These are phyloP conservation scores for Trissonchulus latispiculum DNA, from an alignment of 2,888 invertebrate genomes.

Conservation along the genomic window DNA sequence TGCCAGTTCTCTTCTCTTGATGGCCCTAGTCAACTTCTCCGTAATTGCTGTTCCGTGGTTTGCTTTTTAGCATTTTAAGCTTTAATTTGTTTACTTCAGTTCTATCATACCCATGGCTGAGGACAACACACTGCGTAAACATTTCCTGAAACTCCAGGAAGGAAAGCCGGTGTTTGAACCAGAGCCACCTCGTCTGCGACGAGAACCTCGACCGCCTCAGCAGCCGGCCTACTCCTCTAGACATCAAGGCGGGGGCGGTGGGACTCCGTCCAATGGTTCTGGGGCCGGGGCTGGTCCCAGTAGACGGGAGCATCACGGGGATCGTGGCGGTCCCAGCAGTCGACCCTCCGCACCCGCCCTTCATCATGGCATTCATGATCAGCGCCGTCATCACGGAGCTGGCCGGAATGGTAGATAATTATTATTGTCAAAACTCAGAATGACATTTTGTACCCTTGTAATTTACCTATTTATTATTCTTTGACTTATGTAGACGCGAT, in stretches of 20 bases:
- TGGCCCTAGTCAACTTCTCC: background rate
- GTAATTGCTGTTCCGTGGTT: too few species aligned
- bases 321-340: background rate
- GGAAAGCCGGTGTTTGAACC: constrained; percentile 33
- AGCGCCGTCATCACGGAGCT: too few species aligned
- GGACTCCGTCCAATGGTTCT: background rate
- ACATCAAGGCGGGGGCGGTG: constrained; percentile 10
- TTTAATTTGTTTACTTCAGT: too few species aligned
- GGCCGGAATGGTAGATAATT: too few species aligned
- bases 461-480: too few species aligned
- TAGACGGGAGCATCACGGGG: background rate
- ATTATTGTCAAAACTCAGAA: too few species aligned
- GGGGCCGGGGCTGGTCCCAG: background rate
- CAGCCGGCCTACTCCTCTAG: too few species aligned
- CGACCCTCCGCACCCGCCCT: background rate
- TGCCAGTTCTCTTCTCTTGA: background rate
- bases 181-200: background rate
- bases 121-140: constrained; percentile 86
- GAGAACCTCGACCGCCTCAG: constrained; percentile 5
- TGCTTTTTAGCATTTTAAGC: too few species aligned
- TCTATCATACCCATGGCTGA: constrained; percentile 81
- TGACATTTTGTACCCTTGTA: too few species aligned
- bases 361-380: background rate
- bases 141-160: constrained; percentile 93
- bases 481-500: too few species aligned